Conservation (phyloP, 1,140 invertebrate species). For the Neomicropteryx cornuta region DNA sequence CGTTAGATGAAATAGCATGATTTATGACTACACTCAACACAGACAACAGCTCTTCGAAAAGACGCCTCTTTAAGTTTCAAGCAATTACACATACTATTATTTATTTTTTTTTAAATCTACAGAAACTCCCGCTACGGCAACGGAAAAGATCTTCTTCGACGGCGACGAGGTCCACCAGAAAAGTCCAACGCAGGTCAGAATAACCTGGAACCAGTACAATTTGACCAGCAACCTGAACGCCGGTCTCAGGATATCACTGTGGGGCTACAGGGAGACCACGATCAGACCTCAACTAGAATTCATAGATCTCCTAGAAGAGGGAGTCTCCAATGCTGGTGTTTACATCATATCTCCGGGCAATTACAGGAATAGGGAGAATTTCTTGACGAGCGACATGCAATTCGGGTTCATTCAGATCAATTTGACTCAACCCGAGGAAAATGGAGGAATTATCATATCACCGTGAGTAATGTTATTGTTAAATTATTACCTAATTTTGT, state of each 20-base stretch:
- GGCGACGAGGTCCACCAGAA: conserved; percentile 59
- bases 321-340: conserved; percentile 50
- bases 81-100: not conserved
- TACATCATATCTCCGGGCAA: conserved; percentile 57
- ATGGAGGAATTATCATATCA: conserved; percentile 54
- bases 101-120: conserved; percentile 15
- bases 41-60: too few species aligned
- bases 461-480: conserved; percentile 58
- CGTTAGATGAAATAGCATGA: too few species aligned
- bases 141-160: conserved; percentile 73
- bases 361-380: conserved; percentile 57
- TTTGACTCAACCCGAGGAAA: conserved; percentile 65
- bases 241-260: conserved; percentile 67
- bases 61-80: not conserved
- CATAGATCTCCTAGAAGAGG: conserved; percentile 47
- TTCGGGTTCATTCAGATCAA: conserved; percentile 90
- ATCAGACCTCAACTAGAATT: conserved; percentile 59
- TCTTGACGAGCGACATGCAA: conserved; percentile 55
- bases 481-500: not conserved
- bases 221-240: conserved; percentile 70
- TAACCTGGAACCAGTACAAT: conserved; percentile 75
- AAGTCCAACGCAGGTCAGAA: conserved; percentile 57
- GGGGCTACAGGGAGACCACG: conserved; percentile 76
- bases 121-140: conserved; percentile 79
- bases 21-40: too few species aligned